phyloP scores from a whole-genome alignment of 2,113 vertebrate genomes.

The Python bivittatus region DNA sequence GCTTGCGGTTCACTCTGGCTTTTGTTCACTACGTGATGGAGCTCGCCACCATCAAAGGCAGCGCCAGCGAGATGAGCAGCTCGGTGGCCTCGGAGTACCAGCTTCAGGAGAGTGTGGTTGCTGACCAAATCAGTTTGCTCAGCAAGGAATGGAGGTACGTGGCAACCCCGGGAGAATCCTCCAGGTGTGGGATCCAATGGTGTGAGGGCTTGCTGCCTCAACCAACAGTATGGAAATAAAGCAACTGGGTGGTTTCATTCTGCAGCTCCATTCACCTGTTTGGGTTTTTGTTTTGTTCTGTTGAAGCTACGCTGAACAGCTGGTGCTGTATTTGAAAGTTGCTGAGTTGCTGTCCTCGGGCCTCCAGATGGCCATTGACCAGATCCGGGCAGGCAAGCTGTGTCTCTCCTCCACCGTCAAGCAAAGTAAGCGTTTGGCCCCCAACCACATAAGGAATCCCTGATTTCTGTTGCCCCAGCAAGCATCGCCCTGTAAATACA shows the following conservation, averaged over 20 bases:
- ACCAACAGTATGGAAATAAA: background rate
- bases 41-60: slow-evolving; percentile 83
- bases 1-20: slow-evolving; percentile 86
- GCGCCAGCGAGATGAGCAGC: slow-evolving; percentile 64
- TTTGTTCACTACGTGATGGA: slow-evolving; percentile 91
- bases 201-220: background rate
- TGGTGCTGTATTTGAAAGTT: slow-evolving; percentile 93
- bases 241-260: background rate
- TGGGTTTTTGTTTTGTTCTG: background rate
- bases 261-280: rapidly evolving
- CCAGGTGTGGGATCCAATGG: background rate
- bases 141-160: slow-evolving; percentile 92
- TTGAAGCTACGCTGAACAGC: slow-evolving; percentile 89
- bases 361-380: slow-evolving; percentile 85
- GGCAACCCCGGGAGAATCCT: background rate
- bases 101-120: slow-evolving; percentile 90
- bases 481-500: background rate
- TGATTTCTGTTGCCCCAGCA: background rate
- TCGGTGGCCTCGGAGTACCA: slow-evolving; percentile 75
- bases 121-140: slow-evolving; percentile 93
- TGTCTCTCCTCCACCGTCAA: slow-evolving; percentile 89
- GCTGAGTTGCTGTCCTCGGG: slow-evolving; percentile 88
- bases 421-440: slow-evolving; percentile 77
- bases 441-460: rapidly evolving
- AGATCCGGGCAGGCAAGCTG: slow-evolving; percentile 84